Conservation (phyloP, 2,888 invertebrate species). For the Synergus gifuensis region DNA sequence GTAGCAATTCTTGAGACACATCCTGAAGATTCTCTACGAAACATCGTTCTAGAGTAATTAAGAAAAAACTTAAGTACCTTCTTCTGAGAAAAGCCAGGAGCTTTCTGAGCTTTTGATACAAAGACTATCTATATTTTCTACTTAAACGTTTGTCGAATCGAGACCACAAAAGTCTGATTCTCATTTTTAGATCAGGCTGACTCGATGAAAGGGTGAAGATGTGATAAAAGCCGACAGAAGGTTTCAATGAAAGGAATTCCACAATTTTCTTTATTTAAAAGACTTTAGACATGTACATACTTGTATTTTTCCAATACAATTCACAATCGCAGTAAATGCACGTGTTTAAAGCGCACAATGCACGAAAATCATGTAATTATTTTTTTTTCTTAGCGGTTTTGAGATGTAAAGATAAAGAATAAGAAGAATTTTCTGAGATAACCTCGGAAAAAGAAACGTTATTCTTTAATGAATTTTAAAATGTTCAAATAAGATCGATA, state of each 20-base stretch:
- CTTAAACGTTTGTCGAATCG: constrained; percentile 29
- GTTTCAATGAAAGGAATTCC: constrained; percentile 21
- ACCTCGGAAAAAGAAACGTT: neutral
- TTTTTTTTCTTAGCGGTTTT: neutral
- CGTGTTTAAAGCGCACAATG: constrained; percentile 10
- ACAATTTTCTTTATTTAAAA: constrained; percentile 22
- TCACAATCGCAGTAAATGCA: neutral
- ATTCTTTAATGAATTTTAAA: constrained; percentile 12
- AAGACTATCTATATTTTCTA: constrained; percentile 35
- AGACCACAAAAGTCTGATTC: constrained; percentile 7
- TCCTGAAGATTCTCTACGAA: constrained; percentile 92
- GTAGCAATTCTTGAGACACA: constrained; percentile 90
- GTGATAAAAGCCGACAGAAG: constrained; percentile 33
- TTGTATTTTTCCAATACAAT: neutral
- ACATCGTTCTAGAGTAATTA: constrained; percentile 79
- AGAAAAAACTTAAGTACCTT: constrained; percentile 3
- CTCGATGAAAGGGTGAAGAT: constrained; percentile 24
- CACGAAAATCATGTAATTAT: constrained; percentile 9
- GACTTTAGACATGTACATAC: constrained; percentile 8
- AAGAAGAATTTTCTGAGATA: neutral
- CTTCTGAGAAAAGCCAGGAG: constrained; percentile 3
- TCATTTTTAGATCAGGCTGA: neutral
- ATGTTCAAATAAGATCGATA: neutral
- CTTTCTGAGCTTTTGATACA: constrained; percentile 24
- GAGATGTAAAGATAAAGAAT: constrained; percentile 20